Evolutionary conservation across 2,797 vertebrate species (phyloP).

Genomic region (Falco berigora): DNA sequence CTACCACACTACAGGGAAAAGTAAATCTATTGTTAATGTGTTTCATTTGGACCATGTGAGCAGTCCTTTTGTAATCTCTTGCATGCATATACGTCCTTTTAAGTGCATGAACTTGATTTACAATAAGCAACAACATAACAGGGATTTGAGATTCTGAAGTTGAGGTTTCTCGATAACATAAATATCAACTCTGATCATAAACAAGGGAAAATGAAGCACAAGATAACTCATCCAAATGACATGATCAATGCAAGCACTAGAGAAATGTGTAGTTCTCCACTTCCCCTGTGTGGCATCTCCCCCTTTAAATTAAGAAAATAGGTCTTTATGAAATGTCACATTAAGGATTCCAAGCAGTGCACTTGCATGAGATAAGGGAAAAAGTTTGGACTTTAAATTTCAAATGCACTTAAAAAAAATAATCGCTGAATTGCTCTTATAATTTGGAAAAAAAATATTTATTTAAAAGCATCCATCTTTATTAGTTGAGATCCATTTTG

Average conservation of each 20-base stretch:
- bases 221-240: neutral
- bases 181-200: conserved; percentile 7
- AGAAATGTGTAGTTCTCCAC: neutral
- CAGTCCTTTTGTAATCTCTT: neutral
- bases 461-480: neutral
- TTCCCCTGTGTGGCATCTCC: neutral
- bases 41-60: neutral
- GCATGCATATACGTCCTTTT: neutral
- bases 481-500: neutral
- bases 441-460: neutral
- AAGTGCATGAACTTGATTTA: conserved; percentile 24
- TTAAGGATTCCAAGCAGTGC: neutral
- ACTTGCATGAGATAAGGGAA: neutral
- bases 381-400: neutral
- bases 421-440: neutral
- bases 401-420: neutral
- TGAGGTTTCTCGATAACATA: conserved; percentile 4
- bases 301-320: neutral
- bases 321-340: neutral
- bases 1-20: neutral
- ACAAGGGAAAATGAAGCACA: neutral
- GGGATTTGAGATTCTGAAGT: neutral
- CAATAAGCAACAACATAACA: conserved; percentile 5
- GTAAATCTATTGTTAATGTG: neutral
- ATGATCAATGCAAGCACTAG: neutral